Percentiles rank a stretch among this genome's conserved stretches.
Evolutionary conservation across 2,888 invertebrate genomes (phyloP).

Genomic region (Polyploca ridens): DNA sequence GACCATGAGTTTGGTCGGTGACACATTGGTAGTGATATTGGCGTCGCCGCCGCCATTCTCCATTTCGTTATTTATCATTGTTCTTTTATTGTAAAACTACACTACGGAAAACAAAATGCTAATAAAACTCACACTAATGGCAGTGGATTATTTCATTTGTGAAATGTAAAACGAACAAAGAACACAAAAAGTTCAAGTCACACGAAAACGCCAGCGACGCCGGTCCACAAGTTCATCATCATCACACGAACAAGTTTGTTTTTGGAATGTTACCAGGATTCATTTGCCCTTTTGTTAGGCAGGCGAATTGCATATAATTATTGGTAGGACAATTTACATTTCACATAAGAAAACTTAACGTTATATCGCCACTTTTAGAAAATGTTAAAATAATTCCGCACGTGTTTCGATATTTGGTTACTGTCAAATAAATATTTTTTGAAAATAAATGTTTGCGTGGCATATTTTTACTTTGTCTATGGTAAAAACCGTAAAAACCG

Average conservation of each 20-base stretch:
- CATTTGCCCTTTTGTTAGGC: constrained; percentile 41
- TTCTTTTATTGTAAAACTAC: constrained; percentile 73
- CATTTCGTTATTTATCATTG: constrained; percentile 79
- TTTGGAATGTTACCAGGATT: constrained; percentile 80
- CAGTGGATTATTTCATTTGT: constrained; percentile 78
- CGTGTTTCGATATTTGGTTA: constrained; percentile 53
- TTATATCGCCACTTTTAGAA: constrained; percentile 23
- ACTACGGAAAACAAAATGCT: constrained; percentile 77
- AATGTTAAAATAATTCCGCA: constrained; percentile 37
- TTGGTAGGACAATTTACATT: constrained; percentile 33
- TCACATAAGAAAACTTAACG: constrained; percentile 27
- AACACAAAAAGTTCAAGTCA: constrained; percentile 76
- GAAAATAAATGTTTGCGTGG: constrained; percentile 65
- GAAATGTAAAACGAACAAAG: constrained; percentile 75
- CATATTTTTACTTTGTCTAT: constrained; percentile 60
- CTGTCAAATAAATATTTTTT: constrained; percentile 61
- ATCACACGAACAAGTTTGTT: constrained; percentile 74
- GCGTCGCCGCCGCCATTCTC: constrained; percentile 85
- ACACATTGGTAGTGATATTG: constrained; percentile 73
- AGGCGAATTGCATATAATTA: constrained; percentile 9
- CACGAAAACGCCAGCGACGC: constrained; percentile 79
- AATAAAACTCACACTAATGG: constrained; percentile 70
- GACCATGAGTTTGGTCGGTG: constrained; percentile 84
- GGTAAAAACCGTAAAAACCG: constrained; percentile 27
- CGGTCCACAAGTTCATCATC: constrained; percentile 83